Evolutionary conservation across 2,797 vertebrate species (phyloP).

Genomic region (Myiotriccus ornatus): DNA sequence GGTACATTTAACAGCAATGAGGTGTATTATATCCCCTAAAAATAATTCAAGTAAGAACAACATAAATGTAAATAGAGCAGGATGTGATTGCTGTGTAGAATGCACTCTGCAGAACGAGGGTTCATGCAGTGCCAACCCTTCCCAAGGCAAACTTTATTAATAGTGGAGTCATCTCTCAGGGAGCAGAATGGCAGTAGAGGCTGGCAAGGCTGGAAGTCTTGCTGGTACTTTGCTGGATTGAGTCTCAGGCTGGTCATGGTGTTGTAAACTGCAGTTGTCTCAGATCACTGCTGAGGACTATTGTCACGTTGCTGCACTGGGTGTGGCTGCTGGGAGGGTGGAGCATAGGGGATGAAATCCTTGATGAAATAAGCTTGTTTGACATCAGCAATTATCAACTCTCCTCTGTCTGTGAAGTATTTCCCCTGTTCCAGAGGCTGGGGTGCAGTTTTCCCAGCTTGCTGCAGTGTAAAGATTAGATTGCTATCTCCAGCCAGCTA

Average conservation of each 20-base stretch:
- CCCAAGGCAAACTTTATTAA: neutral
- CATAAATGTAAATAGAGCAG: neutral
- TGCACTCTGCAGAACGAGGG: neutral
- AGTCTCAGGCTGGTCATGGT: neutral
- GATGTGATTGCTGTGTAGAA: neutral
- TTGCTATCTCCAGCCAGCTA: neutral
- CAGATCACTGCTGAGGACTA: neutral
- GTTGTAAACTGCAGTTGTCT: accelerated
- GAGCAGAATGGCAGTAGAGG: neutral
- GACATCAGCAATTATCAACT: conserved; percentile 25
- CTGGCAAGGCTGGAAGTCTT: neutral
- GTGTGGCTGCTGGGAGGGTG: neutral
- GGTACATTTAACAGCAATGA: neutral
- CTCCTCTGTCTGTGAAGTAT: neutral
- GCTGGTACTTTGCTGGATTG: neutral
- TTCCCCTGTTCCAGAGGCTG: conserved; percentile 3
- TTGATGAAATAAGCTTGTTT: conserved; percentile 7
- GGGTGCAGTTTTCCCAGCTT: neutral
- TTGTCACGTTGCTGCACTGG: neutral
- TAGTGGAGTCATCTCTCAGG: neutral
- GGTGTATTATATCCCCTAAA: neutral
- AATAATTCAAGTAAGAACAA: neutral
- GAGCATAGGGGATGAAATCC: neutral
- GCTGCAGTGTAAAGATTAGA: conserved; percentile 8
- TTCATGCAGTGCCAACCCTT: neutral